phyloP scores from a whole-genome alignment of 35 echinoderm and acorn worm genomes.

The Acanthaster planci region DNA sequence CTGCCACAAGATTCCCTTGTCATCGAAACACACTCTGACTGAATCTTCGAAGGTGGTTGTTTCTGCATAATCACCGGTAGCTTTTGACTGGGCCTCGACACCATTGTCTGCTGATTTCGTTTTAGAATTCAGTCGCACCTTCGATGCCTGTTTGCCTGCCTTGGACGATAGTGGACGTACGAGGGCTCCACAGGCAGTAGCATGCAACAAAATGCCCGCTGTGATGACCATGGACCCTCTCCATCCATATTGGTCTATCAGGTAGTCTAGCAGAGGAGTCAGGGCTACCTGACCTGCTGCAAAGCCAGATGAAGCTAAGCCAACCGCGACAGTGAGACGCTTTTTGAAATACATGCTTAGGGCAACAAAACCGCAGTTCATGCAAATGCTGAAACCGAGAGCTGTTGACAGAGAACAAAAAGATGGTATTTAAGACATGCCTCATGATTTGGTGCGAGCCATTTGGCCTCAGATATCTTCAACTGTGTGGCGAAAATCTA shows the following conservation, averaged over 20 bases:
- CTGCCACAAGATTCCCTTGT: neutral
- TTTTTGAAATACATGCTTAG: constrained; percentile 25
- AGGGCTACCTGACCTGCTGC: neutral
- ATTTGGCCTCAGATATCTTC: too few species aligned
- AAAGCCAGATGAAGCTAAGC: neutral
- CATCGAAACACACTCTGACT: neutral
- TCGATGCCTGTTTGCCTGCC: neutral
- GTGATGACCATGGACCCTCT: constrained; percentile 13
- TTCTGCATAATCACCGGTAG: neutral
- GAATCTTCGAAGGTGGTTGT: neutral
- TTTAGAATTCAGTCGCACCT: too few species aligned
- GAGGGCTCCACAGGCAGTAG: neutral
- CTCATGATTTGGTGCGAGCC: too few species aligned
- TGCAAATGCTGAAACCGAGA: neutral
- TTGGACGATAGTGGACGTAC: neutral
- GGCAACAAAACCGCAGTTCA: neutral
- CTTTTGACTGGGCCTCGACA: too few species aligned
- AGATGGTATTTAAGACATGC: too few species aligned
- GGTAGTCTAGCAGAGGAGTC: neutral
- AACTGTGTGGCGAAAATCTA: too few species aligned
- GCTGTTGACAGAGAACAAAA: neutral
- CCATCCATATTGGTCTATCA: constrained; percentile 38
- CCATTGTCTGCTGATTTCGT: neutral
- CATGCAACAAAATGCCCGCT: neutral
- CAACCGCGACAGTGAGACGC: neutral